Evolutionary conservation across 2,797 vertebrate species (phyloP), one percentile per base, ranked within the genome.

Genomic region (Amblyopsis hoosieri): DNA sequence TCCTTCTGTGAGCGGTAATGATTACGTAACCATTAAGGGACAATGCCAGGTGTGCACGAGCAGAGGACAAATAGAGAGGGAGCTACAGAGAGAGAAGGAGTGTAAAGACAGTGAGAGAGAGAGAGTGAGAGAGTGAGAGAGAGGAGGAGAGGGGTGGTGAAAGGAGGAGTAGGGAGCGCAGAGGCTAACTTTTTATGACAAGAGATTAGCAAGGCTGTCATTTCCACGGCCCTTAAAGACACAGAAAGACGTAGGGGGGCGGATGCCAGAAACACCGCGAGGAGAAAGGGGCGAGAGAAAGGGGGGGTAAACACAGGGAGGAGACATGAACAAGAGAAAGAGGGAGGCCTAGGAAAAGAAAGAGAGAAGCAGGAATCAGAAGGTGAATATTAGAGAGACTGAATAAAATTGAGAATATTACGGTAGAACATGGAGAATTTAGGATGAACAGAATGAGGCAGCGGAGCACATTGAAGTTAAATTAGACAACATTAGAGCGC

Each of bases 171-270:
- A 4, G 58, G 2, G 46, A 14, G 59, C 15, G 13, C 7, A 37
- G 54, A 29, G 19, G 59, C 33, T 45, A 37, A 66, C 12, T 65
- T 54, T 69, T 68, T 46, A 62, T 50, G 57, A 54, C 42, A 54
- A 15, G 37, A 53, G 56, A 60, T 58, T 33, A 75, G 57, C 58
- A 66, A 67, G 51, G 54, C 64, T 54, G 54, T 67, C 65, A 17
- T 7, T 56, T 68, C 60, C 45, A 63, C 45, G 33, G 65, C 8
- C 48, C 54, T 56, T 42, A n/a, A 56, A 33, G 54, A n/a, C 54
- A 56, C 33, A 2, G 33, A 56, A 37, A 11, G n/a, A n/a, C 9
- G 15, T 2, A 7, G 50, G 15, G 15, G n/a, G 13, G 47, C 12
- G n/a, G 47, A 5, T 0, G 47, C 12, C 5, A 12, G 54, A 64